phyloP scores from a whole-genome alignment of 1,140 invertebrate species.

The Bombus ignitus region DNA sequence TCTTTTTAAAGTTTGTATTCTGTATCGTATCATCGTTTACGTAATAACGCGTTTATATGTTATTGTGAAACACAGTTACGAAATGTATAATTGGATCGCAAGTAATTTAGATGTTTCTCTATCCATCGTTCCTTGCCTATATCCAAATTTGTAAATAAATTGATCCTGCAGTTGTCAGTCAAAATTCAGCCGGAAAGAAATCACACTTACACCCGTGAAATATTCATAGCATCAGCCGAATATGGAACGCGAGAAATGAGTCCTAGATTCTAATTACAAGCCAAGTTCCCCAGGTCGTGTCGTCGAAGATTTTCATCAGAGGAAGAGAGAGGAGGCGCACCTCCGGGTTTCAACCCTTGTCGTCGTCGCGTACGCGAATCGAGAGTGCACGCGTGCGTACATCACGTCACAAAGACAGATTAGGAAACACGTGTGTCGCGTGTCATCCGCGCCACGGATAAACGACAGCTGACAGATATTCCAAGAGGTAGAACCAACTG shows the following conservation, averaged over 20 bases:
- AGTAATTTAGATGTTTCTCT: too few relatives aligned
- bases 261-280: not conserved
- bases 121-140: too few relatives aligned
- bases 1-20: too few relatives aligned
- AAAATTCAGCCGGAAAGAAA: not conserved
- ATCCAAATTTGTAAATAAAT: not conserved
- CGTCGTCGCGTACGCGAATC: not conserved
- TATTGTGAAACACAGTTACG: too few relatives aligned
- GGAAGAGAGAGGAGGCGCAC: too few relatives aligned
- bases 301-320: constrained; percentile 13
- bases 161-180: not conserved
- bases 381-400: not conserved
- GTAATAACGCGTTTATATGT: too few relatives aligned
- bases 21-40: too few relatives aligned
- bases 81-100: too few relatives aligned
- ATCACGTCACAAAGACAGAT: constrained; percentile 18
- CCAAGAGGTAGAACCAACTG: not conserved
- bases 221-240: not conserved
- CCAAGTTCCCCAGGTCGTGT: not conserved
- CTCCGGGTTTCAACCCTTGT: not conserved
- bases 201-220: not conserved
- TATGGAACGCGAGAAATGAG: not conserved
- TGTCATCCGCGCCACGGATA: constrained; percentile 22
- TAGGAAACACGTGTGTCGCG: constrained; percentile 31
- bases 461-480: constrained; percentile 24